Percentiles rank a stretch among this genome's conserved stretches.
These are phyloP conservation scores for Yponomeuta sedellus DNA, from an alignment of 2,888 invertebrate species.

Conservation along the genomic window DNA sequence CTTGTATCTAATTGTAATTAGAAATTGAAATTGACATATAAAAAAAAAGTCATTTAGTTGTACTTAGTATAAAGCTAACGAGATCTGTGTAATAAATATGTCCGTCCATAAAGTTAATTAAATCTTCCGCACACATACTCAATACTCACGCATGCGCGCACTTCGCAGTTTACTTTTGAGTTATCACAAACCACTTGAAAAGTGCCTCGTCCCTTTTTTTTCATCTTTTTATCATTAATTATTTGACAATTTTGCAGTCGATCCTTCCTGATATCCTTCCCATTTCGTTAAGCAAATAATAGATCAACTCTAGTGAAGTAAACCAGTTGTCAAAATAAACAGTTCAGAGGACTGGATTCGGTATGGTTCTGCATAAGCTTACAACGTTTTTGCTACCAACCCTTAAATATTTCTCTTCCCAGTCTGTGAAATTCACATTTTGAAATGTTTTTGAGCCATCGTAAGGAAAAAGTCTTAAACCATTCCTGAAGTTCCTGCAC, in stretches of 20 bases:
- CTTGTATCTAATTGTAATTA: too few relatives aligned
- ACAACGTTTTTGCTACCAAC: conserved; percentile 30
- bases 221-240: conserved; percentile 17
- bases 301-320: conserved; percentile 16
- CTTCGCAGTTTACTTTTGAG: too few relatives aligned
- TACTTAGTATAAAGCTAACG: too few relatives aligned
- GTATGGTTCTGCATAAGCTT: conserved; percentile 26
- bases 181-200: conserved; percentile 19
- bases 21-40: too few relatives aligned
- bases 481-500: conserved; percentile 33
- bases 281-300: conserved; percentile 13
- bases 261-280: conserved; percentile 19
- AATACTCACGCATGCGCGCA: too few relatives aligned
- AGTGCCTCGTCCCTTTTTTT: conserved; percentile 19
- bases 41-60: too few relatives aligned
- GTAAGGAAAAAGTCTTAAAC: conserved; percentile 37
- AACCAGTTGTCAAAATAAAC: conserved; percentile 20
- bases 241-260: conserved; percentile 8
- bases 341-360: conserved; percentile 17
- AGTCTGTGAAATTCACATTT: conserved; percentile 22
- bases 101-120: too few relatives aligned
- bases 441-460: conserved; percentile 33
- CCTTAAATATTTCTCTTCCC: conserved; percentile 26
- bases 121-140: too few relatives aligned
- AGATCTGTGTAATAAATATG: too few relatives aligned